phyloP scores from a whole-genome alignment of 2,113 vertebrate genomes.

The Cololabis saira region DNA sequence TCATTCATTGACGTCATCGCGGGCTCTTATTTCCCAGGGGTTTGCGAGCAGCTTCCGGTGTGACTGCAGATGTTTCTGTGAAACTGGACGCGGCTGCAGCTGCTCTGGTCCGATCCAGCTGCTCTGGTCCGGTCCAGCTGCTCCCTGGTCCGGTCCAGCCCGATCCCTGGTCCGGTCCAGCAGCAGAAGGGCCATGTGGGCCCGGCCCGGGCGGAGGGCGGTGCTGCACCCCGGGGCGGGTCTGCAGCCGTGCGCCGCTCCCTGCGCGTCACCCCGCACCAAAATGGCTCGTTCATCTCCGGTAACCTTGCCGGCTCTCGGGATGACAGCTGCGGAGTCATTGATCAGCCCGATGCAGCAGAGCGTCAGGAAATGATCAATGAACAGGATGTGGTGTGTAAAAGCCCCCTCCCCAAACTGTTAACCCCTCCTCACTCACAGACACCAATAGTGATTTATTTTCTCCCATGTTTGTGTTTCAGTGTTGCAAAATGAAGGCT shows the following conservation, averaged over 20 bases:
- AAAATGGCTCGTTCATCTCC: constrained; percentile 64
- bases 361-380: constrained; percentile 42
- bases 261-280: constrained; percentile 25
- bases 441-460: too few species aligned
- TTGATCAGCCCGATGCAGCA: constrained; percentile 55
- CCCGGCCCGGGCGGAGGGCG: constrained; percentile 39
- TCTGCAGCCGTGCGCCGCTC: constrained; percentile 25
- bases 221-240: constrained; percentile 50
- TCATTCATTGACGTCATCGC: too few species aligned
- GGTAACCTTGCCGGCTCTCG: constrained; percentile 60
- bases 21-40: constrained; percentile 32
- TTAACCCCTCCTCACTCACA: not conserved
- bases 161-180: constrained; percentile 17
- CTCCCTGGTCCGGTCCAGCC: constrained; percentile 16
- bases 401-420: constrained; percentile 13
- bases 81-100: constrained; percentile 9
- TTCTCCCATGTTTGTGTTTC: too few species aligned
- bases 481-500: too few species aligned
- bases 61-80: not conserved
- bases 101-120: constrained; percentile 36
- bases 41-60: constrained; percentile 10
- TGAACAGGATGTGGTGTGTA: constrained; percentile 28
- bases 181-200: constrained; percentile 69
- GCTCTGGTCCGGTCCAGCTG: constrained; percentile 34
- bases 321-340: constrained; percentile 10